A percentile compares a stretch with the other conserved stretches of the same genome.
These are phyloP conservation scores for Dasyprocta punctata DNA, from an alignment of 2,113 vertebrate species.

Conservation along the genomic window DNA sequence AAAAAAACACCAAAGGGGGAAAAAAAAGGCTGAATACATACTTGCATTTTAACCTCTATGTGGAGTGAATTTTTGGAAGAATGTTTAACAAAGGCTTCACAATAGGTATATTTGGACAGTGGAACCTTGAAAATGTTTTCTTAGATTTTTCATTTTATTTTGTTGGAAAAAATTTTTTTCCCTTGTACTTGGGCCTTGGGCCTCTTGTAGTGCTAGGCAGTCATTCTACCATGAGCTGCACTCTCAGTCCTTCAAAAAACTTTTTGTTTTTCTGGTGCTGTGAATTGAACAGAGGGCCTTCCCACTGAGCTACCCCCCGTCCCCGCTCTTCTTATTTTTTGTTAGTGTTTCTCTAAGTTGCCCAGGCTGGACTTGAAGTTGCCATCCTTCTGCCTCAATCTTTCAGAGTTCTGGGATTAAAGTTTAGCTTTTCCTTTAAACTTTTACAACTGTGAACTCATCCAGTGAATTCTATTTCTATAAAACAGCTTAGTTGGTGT, in stretches of 20 bases:
- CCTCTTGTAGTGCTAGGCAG: background rate
- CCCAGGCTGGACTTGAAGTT: background rate
- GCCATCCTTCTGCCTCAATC: background rate
- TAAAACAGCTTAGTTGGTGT: background rate
- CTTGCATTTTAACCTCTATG: background rate
- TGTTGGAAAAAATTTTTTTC: background rate
- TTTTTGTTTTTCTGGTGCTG: background rate
- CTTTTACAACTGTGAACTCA: background rate
- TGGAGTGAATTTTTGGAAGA: conserved; percentile 3
- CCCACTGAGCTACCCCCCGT: background rate
- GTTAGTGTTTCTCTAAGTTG: background rate
- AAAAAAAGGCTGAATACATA: too few relatives aligned
- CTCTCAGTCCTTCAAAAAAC: background rate
- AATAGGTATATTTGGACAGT: background rate
- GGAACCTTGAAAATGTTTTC: background rate
- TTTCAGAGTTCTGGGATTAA: background rate
- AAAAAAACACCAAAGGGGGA: too few relatives aligned
- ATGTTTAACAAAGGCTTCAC: background rate
- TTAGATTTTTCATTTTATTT: background rate
- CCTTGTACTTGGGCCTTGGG: background rate
- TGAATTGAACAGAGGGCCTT: background rate
- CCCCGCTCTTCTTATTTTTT: background rate
- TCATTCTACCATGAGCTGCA: background rate
- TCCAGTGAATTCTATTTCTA: background rate
- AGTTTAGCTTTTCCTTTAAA: background rate